Percentiles rank a stretch among this genome's conserved stretches.
phyloP scores from a whole-genome alignment of 2,797 vertebrate species.

The Lepilemur septentrionalis region DNA sequence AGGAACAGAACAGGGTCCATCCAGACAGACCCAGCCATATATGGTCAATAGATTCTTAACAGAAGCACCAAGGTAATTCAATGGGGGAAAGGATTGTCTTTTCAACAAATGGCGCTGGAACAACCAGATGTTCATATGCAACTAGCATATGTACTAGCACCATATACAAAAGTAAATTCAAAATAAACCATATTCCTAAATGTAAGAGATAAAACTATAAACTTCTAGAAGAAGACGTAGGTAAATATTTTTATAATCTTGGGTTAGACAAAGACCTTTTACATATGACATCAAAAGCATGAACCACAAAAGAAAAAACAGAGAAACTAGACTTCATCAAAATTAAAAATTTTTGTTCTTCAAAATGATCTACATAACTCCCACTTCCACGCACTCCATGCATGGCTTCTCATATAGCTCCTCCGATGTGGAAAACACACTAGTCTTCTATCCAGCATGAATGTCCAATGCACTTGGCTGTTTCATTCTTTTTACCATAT shows the following conservation, averaged over 20 bases:
- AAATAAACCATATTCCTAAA: background rate
- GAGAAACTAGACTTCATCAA: background rate
- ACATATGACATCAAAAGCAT: background rate
- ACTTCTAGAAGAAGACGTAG: background rate
- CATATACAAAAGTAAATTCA: background rate
- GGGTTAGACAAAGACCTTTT: background rate
- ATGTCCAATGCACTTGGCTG: background rate
- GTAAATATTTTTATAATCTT: conserved; percentile 9
- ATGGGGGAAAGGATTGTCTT: background rate
- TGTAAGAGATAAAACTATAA: background rate
- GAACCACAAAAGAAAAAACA: background rate
- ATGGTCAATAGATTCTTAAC: background rate
- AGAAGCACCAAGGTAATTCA: background rate
- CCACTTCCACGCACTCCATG: background rate
- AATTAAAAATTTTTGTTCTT: background rate
- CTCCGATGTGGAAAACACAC: background rate
- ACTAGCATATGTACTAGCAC: background rate
- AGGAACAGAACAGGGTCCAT: background rate
- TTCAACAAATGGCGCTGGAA: background rate
- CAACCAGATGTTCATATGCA: background rate
- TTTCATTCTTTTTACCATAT: background rate
- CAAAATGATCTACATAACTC: background rate
- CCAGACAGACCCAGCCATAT: background rate
- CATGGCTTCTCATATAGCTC: background rate
- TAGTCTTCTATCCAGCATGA: background rate